Conservation (phyloP, 2,888 invertebrate genomes). For the Muschampia plurimacula region DNA sequence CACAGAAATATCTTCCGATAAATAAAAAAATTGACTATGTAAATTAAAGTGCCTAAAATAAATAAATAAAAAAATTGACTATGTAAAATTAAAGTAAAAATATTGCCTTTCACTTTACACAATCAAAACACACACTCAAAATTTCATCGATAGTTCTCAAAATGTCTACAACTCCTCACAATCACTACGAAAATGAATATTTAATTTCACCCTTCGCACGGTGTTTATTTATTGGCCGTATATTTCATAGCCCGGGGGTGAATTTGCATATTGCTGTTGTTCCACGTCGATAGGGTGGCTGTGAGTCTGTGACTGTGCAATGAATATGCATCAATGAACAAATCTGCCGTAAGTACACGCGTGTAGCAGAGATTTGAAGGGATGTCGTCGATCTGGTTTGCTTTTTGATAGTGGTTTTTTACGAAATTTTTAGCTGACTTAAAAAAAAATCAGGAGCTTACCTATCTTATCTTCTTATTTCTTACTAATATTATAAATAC, state of each 20-base stretch:
- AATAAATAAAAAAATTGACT: too few relatives aligned
- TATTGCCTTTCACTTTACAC: too few relatives aligned
- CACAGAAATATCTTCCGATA: too few relatives aligned
- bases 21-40: too few relatives aligned
- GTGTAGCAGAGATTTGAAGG: constrained; percentile 28
- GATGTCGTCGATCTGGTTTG: constrained; percentile 2
- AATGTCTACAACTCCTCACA: constrained; percentile 41
- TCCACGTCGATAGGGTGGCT: constrained; percentile 67
- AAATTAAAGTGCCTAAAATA: too few relatives aligned
- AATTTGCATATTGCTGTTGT: constrained; percentile 68
- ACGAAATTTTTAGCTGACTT: too few relatives aligned
- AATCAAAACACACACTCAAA: too few relatives aligned
- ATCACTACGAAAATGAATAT: constrained; percentile 77
- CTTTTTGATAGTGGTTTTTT: not conserved
- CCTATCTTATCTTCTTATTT: too few relatives aligned
- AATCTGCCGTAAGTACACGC: constrained; percentile 33
- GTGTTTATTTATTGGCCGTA: constrained; percentile 84
- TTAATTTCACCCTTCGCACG: constrained; percentile 82
- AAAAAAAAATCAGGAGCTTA: too few relatives aligned
- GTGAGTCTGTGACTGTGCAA: constrained; percentile 51
- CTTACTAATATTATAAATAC: too few relatives aligned
- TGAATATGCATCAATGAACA: constrained; percentile 52
- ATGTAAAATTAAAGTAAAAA: too few relatives aligned
- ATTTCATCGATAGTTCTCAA: constrained; percentile 2
- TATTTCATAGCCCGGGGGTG: constrained; percentile 78